Evolutionary conservation across 2,888 invertebrate species (phyloP), one percentile per base, ranked within the genome.

Genomic region (Heliconius erato): DNA sequence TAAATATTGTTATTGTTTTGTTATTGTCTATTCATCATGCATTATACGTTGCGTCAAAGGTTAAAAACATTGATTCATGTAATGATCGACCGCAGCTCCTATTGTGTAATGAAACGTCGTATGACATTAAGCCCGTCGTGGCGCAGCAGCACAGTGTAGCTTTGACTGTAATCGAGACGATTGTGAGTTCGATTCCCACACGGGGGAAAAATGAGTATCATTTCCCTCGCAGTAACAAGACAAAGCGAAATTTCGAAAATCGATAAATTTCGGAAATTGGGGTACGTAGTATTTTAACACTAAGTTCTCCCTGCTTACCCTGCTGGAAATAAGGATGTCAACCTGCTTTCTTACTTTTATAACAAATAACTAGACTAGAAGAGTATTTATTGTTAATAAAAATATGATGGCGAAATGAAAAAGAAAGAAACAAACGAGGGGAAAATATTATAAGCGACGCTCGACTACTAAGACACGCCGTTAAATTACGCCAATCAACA

Each of bases 21-120:
- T 67, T 67, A 67, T 65, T 63, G n/a, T 14, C n/a, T 35, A 71
- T 40, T 26, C 14, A 26, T 23, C n/a, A 71, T 12, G n/a, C 71
- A 40, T n/a, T 71, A n/a, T 40, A 44, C 35, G 14, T 71, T n/a
- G 19, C 12, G 11, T n/a, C n/a, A n/a, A 71, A 71, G 67, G 67
- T 72, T 72, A 23, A 12, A 40, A 72, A 71, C 40, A 65, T 65
- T 65, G 28, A 67, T 67, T 67, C 67, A 32, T 32, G 28, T 67
- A 65, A 65, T 65, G 7, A 32, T 28, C 28, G 28, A 67, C 28
- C 67, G 16, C 26, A 65, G 26, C 67, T 28, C 7, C 28, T 67
- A 32, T 28, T 67, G 28, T 67, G 28, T 28, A 28, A 67, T 67
- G 7, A 67, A 67, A 67, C 28, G 28, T 67, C 16, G 9, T 67